Base-by-base conservation (phyloP, 1,140 invertebrate genomes). In the Aphis craccivora region DNA sequence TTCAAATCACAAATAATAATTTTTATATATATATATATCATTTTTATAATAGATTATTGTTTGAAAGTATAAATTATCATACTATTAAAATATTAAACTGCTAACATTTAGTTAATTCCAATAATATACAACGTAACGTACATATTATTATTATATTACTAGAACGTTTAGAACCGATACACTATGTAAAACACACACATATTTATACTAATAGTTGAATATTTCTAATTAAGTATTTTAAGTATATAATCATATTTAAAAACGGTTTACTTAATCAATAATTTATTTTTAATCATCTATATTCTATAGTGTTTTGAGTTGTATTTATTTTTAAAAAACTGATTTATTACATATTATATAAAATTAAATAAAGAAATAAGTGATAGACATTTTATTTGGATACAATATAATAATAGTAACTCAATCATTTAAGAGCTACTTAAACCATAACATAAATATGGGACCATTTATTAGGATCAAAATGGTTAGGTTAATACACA, bases 401-500 rank as follows among this genome's bases (percentile, higher is more conserved):
- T n/a, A 67, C 30, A n/a, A 67, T 67, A 67, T 67, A n/a, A 67
- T n/a, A 67, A 60, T 14, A 60, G n/a, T 67, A n/a, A 67, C 30
- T n/a, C 30, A 67, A 67, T 67, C 2, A 43, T 84, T 11, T 84
- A 84, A 43, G 22, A 40, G 37, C 37, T 86, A n/a, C 45, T 86
- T 45, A 30, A 86, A 45, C 84, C 84, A 86, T 45, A 86, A 86
- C 45, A 86, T 45, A 86, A 86, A 86, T 86, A 86, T 86, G 84
- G 84, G 43, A 86, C 84, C 84, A 86, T 86, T 86, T 86, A 45
- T 45, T 45, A 86, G 30, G 6, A 86, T 45, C 23, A 86, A 45
- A 87, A 87, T 48, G 86, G 86, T 87, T 87, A 48, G n/a, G 30
- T 48, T 48, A 48, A 87, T 8, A n/a, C 1, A 87, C 11, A 45